These are phyloP conservation scores for Peromyscus eremicus DNA, from an alignment of 2,797 vertebrate genomes.

Conservation along the genomic window DNA sequence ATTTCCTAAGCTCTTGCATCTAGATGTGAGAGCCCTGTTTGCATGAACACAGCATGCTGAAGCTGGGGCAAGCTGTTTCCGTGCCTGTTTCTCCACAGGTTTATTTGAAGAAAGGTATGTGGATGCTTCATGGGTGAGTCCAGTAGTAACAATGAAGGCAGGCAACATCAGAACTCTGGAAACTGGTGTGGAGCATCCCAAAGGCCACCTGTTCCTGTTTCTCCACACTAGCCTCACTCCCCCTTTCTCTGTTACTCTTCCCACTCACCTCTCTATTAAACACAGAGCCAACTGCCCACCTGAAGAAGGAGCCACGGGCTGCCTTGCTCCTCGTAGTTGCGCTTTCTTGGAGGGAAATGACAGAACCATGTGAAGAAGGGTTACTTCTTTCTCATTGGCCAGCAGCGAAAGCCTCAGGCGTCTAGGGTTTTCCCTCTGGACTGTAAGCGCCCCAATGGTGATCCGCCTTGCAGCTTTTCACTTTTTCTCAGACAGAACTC, in stretches of 20 bases:
- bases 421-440: background rate
- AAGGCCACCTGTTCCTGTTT: background rate
- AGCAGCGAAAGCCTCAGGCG: background rate
- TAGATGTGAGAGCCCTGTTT: background rate
- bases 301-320: background rate
- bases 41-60: background rate
- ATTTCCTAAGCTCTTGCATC: background rate
- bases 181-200: background rate
- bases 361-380: background rate
- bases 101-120: background rate
- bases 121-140: background rate
- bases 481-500: background rate
- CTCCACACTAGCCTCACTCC: background rate
- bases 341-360: background rate
- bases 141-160: background rate
- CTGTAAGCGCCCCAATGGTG: rapidly evolving
- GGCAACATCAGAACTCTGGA: background rate
- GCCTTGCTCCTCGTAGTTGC: background rate
- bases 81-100: background rate
- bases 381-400: background rate
- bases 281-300: background rate
- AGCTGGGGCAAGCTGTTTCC: background rate
- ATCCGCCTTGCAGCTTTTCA: background rate
- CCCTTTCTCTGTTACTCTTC: background rate
- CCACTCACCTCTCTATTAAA: background rate